phyloP scores from a whole-genome alignment of 2,888 invertebrate genomes.

The Anthrax anthrax region DNA sequence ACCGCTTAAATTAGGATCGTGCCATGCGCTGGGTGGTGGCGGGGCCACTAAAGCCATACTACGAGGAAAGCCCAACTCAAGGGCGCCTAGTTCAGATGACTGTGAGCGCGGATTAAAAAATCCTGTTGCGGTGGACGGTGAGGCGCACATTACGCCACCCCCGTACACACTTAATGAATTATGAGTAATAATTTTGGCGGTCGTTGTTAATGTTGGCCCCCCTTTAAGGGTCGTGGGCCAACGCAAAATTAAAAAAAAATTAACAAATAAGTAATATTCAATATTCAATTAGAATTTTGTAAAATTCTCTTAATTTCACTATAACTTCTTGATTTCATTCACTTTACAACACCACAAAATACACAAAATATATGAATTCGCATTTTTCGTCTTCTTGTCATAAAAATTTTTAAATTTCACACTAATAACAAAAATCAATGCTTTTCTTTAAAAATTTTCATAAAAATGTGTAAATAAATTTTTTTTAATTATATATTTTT shows the following conservation, averaged over 20 bases:
- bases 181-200: constrained; percentile 37
- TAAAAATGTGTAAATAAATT: no score
- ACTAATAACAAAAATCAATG: no score
- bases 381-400: background rate
- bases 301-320: background rate
- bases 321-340: background rate
- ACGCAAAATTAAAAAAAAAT: background rate
- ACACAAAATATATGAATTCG: background rate
- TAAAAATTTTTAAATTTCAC: background rate
- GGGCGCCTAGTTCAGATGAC: constrained; percentile 31
- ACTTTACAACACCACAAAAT: background rate
- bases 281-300: background rate
- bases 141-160: constrained; percentile 37
- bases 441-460: no score
- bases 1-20: constrained; percentile 38
- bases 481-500: no score
- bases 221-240: constrained; percentile 1
- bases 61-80: constrained; percentile 35
- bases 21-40: constrained; percentile 41
- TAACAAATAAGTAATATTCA: background rate
- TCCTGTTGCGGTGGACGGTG: constrained; percentile 36
- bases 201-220: constrained; percentile 7
- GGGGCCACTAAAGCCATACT: constrained; percentile 46
- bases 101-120: constrained; percentile 35
- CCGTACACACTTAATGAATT: constrained; percentile 37